phyloP scores from a whole-genome alignment of 2,113 vertebrate genomes.

The Brevimyrus niger region DNA sequence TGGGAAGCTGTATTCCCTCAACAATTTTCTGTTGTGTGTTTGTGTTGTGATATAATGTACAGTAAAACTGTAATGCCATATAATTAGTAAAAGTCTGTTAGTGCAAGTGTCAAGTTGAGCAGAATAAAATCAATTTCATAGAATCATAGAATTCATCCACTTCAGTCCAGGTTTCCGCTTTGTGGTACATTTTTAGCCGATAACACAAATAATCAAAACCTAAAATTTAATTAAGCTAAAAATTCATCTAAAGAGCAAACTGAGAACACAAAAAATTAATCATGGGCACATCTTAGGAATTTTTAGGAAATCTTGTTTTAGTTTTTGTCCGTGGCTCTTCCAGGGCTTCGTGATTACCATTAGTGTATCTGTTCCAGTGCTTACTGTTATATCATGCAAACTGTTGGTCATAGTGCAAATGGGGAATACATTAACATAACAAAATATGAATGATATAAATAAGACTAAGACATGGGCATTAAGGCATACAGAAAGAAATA shows the following conservation, averaged over 20 bases:
- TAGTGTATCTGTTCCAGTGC: neutral
- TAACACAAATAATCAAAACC: neutral
- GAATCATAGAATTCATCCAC: neutral
- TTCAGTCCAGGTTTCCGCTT: neutral
- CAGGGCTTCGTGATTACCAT: neutral
- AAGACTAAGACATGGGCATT: neutral
- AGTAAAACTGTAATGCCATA: too few species aligned
- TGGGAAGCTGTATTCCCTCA: neutral
- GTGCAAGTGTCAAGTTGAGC: neutral
- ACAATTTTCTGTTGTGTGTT: too few species aligned
- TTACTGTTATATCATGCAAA: neutral
- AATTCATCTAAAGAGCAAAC: neutral
- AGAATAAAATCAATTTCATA: neutral
- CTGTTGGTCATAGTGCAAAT: neutral
- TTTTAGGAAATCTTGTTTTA: neutral
- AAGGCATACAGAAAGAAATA: neutral
- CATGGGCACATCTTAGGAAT: neutral
- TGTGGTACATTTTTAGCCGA: neutral
- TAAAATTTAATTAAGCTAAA: neutral
- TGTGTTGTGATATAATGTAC: too few species aligned
- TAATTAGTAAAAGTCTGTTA: neutral
- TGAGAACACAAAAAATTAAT: neutral
- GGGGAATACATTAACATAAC: neutral
- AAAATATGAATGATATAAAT: neutral
- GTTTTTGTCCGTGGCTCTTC: neutral